Percentiles rank a stretch among this genome's conserved stretches.
These are phyloP conservation scores for Lacerta bilineata DNA, from an alignment of 2,797 vertebrate genomes.

Conservation along the genomic window DNA sequence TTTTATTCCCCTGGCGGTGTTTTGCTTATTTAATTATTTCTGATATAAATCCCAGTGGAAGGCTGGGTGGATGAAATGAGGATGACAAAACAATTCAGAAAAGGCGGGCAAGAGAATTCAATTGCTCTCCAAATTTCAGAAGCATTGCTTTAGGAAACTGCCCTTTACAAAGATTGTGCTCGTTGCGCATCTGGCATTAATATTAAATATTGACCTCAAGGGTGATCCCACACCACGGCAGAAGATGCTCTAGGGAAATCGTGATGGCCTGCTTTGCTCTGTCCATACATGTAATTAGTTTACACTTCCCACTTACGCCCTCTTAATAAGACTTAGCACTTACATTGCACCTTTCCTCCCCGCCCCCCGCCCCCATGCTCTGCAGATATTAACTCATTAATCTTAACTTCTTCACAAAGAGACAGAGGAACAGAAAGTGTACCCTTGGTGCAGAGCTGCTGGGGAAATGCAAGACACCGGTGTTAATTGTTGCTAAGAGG, in stretches of 20 bases:
- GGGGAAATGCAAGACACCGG: not conserved
- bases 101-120: not conserved
- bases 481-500: constrained; percentile 12
- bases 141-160: not conserved
- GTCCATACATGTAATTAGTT: not conserved
- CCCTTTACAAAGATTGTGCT: fast-evolving
- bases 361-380: not conserved
- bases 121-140: not conserved
- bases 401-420: not conserved
- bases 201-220: not conserved
- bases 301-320: not conserved
- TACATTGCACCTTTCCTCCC: not conserved
- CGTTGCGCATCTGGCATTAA: not conserved
- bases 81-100: not conserved
- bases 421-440: not conserved
- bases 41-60: fast-evolving
- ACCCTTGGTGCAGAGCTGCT: constrained; percentile 1
- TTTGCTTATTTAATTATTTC: not conserved
- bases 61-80: too few species aligned
- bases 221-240: not conserved
- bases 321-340: not conserved
- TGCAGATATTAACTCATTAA: not conserved
- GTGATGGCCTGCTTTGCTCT: fast-evolving
- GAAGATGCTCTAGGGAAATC: not conserved
- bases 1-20: not conserved